Base-by-base conservation (phyloP, 2,113 vertebrate genomes). In the Gobius niger region DNA sequence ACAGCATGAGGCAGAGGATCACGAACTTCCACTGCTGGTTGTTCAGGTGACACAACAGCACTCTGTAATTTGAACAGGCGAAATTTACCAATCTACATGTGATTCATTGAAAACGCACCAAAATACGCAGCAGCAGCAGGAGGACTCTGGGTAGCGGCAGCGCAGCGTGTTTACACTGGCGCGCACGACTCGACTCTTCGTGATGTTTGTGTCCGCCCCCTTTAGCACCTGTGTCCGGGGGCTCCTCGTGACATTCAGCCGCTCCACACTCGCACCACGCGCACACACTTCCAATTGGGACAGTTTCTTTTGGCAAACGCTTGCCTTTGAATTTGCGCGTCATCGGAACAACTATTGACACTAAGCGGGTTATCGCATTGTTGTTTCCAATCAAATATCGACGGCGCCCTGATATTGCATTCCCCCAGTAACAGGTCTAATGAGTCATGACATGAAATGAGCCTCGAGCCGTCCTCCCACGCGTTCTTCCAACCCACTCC, bases 391-490 rank as follows among this genome's bases (percentile, higher is more conserved):
- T 66, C 57, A 9, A 74, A 71, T 69, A 76, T 77, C 57, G 62
- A 76, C 63, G 61, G 50, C 6, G 14, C 18, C 72, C 34, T 67
- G 44, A 57, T 68, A n/a, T 65, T 13, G 44, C 61, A 18, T 46
- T 63, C 16, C 44, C 60, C 67, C n/a, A 63, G 50, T 18, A 18
- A 19, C 68, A 47, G 77, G 75, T 81, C 68, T 88, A 88, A 91
- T 81, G 87, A 88, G 73, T 87, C 85, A 67, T 88, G 89, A 89
- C 89, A 90, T n/a, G 40, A 75, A 63, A 34, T 5, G 53, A 77
- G 79, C 85, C 84, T 9, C 7, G 60, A 71, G 84, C 68, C 76
- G 63, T 75, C 87, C 89, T 82, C 90, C 90, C 82, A 87, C 86
- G 74, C 86, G 11, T 19, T 53, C 9, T 42, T 44, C 64, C 81